Evolutionary conservation across 2,113 vertebrate genomes (phyloP).

Genomic region (Callipepla squamata): DNA sequence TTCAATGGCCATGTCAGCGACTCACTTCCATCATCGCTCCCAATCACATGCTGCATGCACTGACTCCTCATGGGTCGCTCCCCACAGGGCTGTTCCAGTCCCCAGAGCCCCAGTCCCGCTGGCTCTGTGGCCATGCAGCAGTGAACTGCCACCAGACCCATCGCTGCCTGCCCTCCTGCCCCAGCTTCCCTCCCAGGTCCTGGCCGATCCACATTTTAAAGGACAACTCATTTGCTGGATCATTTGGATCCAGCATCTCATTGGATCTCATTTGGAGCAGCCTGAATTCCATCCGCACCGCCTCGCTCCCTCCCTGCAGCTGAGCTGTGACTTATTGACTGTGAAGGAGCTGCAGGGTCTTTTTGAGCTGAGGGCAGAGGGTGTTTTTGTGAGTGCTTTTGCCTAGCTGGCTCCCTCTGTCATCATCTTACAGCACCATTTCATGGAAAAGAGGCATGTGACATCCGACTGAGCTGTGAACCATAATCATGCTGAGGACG

Average conservation of each 20-base stretch:
- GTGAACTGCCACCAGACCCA: neutral
- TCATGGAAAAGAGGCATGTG: slow-evolving; percentile 22
- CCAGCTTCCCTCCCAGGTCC: neutral
- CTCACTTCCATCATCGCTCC: neutral
- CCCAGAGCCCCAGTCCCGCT: no score
- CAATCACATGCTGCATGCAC: neutral
- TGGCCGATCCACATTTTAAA: neutral
- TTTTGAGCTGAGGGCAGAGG: neutral
- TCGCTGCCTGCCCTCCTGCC: neutral
- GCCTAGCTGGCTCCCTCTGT: slow-evolving; percentile 27
- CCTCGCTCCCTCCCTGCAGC: slow-evolving; percentile 21
- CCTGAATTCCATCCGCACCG: slow-evolving; percentile 36
- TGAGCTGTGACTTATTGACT: slow-evolving; percentile 51
- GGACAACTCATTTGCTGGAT: neutral
- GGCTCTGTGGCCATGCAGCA: neutral
- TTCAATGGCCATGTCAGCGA: neutral
- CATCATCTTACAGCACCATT: slow-evolving; percentile 30
- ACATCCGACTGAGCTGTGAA: slow-evolving; percentile 41
- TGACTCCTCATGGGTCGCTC: neutral
- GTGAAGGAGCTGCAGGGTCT: slow-evolving; percentile 43
- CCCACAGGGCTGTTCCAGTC: neutral
- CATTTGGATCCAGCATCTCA: no score
- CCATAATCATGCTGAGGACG: slow-evolving; percentile 21
- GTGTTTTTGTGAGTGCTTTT: slow-evolving; percentile 30
- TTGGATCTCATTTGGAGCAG: neutral